Percentiles rank a stretch among this genome's conserved stretches.
Conservation (phyloP, 2,888 invertebrate genomes). For the Boloria euphrosyne region DNA sequence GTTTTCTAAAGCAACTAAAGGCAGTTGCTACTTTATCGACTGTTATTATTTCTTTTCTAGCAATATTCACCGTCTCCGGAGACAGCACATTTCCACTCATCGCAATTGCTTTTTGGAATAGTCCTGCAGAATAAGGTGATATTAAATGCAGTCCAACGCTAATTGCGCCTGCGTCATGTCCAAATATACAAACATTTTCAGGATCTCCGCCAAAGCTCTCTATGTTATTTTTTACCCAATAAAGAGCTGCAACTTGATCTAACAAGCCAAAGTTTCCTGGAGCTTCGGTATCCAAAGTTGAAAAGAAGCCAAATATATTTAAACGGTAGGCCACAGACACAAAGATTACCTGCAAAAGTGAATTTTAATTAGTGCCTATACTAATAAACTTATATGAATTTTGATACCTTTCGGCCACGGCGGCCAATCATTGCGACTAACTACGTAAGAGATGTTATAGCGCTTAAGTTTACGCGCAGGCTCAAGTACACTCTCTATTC, state of each 20-base stretch:
- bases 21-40: conserved; percentile 85
- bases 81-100: conserved; percentile 90
- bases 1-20: conserved; percentile 86
- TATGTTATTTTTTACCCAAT: conserved; percentile 90
- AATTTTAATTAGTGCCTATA: conserved; percentile 29
- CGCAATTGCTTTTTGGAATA: conserved; percentile 89
- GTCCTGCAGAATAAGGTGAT: conserved; percentile 84
- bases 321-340: conserved; percentile 90
- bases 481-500: too few relatives aligned
- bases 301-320: conserved; percentile 92
- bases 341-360: conserved; percentile 84
- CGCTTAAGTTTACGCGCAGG: too few relatives aligned
- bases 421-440: background rate
- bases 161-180: conserved; percentile 90
- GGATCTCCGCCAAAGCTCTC: conserved; percentile 88
- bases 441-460: too few relatives aligned
- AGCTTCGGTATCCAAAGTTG: conserved; percentile 88
- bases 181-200: conserved; percentile 88
- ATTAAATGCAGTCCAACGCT: conserved; percentile 90
- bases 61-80: conserved; percentile 83
- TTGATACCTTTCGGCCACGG: too few relatives aligned
- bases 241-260: conserved; percentile 90
- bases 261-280: conserved; percentile 90
- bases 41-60: conserved; percentile 83
- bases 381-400: background rate